phyloP scores from a whole-genome alignment of 2,888 invertebrate genomes.

The Anoncus sp. region DNA sequence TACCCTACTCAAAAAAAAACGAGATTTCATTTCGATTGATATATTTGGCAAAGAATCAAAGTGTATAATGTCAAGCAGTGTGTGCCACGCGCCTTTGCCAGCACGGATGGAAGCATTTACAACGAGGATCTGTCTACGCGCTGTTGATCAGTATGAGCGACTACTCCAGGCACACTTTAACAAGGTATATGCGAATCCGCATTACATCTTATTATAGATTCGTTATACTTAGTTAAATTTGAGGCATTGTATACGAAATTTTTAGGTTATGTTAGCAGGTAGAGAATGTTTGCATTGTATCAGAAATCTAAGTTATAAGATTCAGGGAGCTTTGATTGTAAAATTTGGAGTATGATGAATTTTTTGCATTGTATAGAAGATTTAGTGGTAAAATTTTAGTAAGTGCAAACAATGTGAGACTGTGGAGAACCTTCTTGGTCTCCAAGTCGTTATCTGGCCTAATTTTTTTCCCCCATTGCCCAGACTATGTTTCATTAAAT shows the following conservation, averaged over 20 bases:
- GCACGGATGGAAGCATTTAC: conserved; percentile 83
- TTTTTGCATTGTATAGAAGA: not conserved
- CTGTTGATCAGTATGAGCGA: conserved; percentile 87
- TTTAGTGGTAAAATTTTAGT: not conserved
- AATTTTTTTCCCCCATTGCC: no score
- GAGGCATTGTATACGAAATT: not conserved
- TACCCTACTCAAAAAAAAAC: not conserved
- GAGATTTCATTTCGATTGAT: conserved; percentile 3
- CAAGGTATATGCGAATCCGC: conserved; percentile 78
- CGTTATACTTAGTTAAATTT: no score
- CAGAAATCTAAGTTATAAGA: not conserved
- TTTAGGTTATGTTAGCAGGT: not conserved
- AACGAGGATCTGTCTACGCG: conserved; percentile 85
- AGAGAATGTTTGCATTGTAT: not conserved
- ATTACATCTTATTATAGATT: not conserved
- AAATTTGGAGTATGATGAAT: no score
- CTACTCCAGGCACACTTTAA: conserved; percentile 85
- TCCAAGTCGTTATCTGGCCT: no score
- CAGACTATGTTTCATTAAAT: no score
- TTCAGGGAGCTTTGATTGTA: not conserved
- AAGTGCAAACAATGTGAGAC: no score
- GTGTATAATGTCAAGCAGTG: conserved; percentile 79
- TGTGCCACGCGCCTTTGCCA: conserved; percentile 81
- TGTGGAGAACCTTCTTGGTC: no score
- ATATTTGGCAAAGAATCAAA: not conserved